Base-by-base conservation (phyloP, 2,888 invertebrate species). In the Sthenelais limicola region DNA sequence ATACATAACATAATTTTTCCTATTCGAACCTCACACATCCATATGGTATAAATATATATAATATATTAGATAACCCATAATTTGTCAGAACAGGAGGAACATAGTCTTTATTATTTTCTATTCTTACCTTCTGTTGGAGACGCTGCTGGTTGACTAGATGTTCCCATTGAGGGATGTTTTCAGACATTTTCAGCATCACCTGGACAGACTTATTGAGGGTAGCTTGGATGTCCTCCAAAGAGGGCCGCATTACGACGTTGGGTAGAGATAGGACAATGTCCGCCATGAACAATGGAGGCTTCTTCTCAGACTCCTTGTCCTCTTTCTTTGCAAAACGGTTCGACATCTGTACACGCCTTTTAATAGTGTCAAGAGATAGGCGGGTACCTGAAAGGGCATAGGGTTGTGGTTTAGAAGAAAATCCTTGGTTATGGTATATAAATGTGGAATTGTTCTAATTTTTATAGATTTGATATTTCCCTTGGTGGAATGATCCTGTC, bases 161-260 rank as follows among this genome's bases (percentile, higher is more conserved):
- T 4, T 92, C 92, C 97, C 97, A 97, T 84, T 95, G 96, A 0
- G 94, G 93, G 28, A 97, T 94, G 33, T 95, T 94, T 88, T 94
- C 95, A 0, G 96, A 92, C 49, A 96, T 92, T 24, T 93, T 93
- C 0, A 94, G 92, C 77, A 97, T 95, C 78, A 92, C 92, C 89
- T 93, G 94, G 9, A 96, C 95, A 5, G 94, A 94, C 49, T 92
- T 89, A 51, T 93, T 91, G 52, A 98, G 89, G 15, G 93, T 92
- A 72, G 95, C 94, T 88, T 98, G 97, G 30, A 97, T 92, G 77
- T 97, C 96, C 69, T 97, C 96, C 76, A 97, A 89, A n/a, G 66
- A 62, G 3, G 97, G 97, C 78, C 93, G 92, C 71, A 96, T 93
- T 0, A 92, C 92, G 38, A 97, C 94, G 83, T 94, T 93, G 0